Evolutionary conservation across 2,113 vertebrate species (phyloP).

Genomic region (Archocentrus centrarchus): DNA sequence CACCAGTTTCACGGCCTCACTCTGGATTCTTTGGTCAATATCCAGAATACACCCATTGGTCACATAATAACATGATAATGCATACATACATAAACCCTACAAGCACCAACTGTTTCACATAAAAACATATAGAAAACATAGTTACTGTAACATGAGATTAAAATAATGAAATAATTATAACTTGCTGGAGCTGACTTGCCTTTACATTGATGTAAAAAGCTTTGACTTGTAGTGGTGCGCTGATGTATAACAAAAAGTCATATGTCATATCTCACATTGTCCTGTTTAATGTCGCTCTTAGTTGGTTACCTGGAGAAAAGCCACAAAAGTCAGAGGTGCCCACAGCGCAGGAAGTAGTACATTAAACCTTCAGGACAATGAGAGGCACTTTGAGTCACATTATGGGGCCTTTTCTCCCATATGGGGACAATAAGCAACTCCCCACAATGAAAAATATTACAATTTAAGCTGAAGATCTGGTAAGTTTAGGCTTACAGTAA

Average conservation of each 20-base stretch:
- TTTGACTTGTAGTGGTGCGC: neutral
- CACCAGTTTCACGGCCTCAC: neutral
- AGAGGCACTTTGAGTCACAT: neutral
- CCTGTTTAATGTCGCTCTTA: neutral
- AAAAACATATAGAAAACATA: neutral
- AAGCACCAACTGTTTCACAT: fast-evolving
- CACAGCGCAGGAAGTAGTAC: neutral
- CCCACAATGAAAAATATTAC: neutral
- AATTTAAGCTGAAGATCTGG: neutral
- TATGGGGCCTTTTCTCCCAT: neutral
- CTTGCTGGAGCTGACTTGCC: neutral
- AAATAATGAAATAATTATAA: too few relatives aligned
- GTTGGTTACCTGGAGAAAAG: neutral
- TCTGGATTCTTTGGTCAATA: neutral
- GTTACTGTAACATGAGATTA: neutral
- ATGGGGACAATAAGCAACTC: neutral
- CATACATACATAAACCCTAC: neutral
- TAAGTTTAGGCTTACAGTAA: neutral
- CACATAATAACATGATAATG: neutral
- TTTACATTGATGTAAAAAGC: neutral
- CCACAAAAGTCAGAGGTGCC: neutral
- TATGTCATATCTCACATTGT: neutral
- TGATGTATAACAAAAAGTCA: neutral
- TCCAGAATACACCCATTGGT: neutral
- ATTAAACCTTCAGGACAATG: neutral